These are phyloP conservation scores for Cephus nigrinus DNA, from an alignment of 2,888 invertebrate genomes.

Conservation along the genomic window DNA sequence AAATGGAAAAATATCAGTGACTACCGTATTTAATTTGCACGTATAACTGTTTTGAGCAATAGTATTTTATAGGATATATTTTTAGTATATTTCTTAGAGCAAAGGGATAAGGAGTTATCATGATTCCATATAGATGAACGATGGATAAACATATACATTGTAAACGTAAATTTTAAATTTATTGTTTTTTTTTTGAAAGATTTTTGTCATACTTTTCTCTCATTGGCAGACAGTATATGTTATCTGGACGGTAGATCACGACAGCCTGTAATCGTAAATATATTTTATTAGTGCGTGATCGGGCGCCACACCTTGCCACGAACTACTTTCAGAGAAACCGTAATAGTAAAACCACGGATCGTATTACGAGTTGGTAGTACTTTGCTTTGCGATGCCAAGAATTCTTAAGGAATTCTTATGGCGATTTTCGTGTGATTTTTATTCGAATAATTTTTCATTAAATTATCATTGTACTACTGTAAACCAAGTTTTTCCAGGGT, in stretches of 20 bases:
- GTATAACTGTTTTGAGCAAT: background rate
- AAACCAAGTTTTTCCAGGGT: background rate
- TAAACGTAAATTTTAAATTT: background rate
- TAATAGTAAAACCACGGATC: background rate
- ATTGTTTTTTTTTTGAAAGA: background rate
- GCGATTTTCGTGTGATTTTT: background rate
- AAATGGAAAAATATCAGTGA: background rate
- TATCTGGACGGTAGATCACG: background rate
- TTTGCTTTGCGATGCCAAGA: background rate
- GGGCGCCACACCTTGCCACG: background rate
- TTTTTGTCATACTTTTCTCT: background rate
- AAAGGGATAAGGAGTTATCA: background rate
- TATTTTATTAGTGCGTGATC: background rate
- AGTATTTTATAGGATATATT: background rate
- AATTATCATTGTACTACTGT: background rate
- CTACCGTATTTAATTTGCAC: background rate
- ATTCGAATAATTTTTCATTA: background rate
- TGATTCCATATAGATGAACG: background rate
- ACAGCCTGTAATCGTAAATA: background rate
- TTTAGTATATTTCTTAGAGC: no score
- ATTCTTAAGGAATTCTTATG: background rate
- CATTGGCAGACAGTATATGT: background rate
- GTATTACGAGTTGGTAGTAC: background rate
- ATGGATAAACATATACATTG: background rate
- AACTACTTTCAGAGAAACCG: background rate